Evolutionary conservation across 2,797 vertebrate species (phyloP).

Genomic region (Melopsittacus undulatus): DNA sequence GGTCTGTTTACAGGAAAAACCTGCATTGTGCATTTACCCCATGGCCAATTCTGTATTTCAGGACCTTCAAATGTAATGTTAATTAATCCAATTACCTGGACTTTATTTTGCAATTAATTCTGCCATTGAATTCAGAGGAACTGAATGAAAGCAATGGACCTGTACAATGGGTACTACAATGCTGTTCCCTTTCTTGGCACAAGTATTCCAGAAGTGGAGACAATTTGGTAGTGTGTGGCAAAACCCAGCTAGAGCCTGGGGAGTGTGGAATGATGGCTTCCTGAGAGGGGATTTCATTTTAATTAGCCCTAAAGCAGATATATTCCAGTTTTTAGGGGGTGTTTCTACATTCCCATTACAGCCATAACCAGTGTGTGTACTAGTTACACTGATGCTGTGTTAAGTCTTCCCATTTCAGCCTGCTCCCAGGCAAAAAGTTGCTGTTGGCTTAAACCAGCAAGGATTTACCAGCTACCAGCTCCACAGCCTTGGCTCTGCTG

Average conservation of each 20-base stretch:
- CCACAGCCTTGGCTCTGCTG: not conserved
- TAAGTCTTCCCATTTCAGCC: not conserved
- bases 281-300: not conserved
- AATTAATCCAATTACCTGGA: constrained; percentile 31
- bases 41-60: not conserved
- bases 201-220: not conserved
- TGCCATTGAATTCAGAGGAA: not conserved
- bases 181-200: not conserved
- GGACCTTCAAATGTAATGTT: constrained; percentile 6
- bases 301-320: not conserved
- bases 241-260: not conserved
- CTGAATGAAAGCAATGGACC: not conserved
- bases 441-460: not conserved
- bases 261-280: not conserved
- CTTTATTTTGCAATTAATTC: constrained; percentile 3
- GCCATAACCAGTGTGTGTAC: not conserved
- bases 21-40: not conserved
- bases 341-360: not conserved
- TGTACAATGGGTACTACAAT: not conserved
- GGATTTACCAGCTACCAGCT: not conserved
- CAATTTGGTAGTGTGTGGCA: not conserved
- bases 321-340: not conserved
- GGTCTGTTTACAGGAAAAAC: not conserved
- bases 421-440: not conserved
- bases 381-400: not conserved